phyloP scores from a whole-genome alignment of 92 coral and sea anemone genomes.

The Zoanthus solanderi region DNA sequence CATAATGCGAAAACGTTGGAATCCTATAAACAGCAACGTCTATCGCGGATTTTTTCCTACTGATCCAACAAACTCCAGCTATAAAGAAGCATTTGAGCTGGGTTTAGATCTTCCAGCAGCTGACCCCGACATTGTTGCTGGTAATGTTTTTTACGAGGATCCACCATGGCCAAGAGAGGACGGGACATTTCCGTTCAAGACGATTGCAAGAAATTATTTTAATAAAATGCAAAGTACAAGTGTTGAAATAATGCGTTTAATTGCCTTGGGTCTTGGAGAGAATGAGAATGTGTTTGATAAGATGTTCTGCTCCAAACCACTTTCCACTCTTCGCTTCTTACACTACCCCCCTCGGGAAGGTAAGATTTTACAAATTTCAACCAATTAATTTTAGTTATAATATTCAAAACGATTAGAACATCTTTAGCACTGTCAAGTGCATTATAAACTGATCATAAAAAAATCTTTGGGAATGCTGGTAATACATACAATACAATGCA shows the following conservation, averaged over 20 bases:
- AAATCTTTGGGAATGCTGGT: too few species aligned
- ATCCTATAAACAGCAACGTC: conserved; percentile 50
- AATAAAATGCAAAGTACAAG: conserved; percentile 51
- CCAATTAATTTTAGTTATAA: too few species aligned
- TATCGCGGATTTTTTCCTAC: conserved; percentile 66
- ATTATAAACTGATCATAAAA: too few species aligned
- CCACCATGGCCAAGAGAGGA: conserved; percentile 66
- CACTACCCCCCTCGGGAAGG: conserved; percentile 60
- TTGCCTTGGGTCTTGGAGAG: conserved; percentile 66
- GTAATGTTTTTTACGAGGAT: conserved; percentile 59
- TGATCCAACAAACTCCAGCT: conserved; percentile 47
- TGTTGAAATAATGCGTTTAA: conserved; percentile 56
- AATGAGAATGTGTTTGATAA: conserved; percentile 56
- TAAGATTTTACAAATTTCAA: not conserved
- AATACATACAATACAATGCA: too few species aligned
- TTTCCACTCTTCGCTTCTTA: conserved; percentile 60
- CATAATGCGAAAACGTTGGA: conserved; percentile 48
- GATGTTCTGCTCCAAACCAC: conserved; percentile 55
- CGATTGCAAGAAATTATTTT: conserved; percentile 41
- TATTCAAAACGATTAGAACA: too few species aligned
- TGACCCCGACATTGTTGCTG: conserved; percentile 40
- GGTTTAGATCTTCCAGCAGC: conserved; percentile 33
- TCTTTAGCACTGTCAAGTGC: too few species aligned
- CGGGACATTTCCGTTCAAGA: conserved; percentile 45
- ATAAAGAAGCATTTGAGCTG: conserved; percentile 53